Base-by-base conservation (phyloP, 2,888 invertebrate species). In the Drosophila mayaguana region DNA sequence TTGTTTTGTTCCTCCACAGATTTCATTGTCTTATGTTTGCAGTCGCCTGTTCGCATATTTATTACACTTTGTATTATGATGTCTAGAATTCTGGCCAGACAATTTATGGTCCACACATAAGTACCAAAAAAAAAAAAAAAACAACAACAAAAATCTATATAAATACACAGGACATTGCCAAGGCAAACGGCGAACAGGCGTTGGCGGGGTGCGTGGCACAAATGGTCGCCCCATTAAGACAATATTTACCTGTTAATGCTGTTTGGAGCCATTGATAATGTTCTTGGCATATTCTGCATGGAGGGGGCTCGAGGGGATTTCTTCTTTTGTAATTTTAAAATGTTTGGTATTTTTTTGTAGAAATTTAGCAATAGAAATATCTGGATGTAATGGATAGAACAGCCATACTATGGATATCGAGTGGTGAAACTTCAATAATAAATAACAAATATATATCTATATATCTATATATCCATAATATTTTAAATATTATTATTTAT, bases 11-110 rank as follows among this genome's bases (percentile, higher is more conserved):
- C 40, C 36, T 40, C 12, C 12, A n/a, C 25, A 12, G 54, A 25
- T 40, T 61, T 28, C 28, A 8, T 28, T 48, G 46, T 67, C 36
- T 40, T 51, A 50, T 72, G 34, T 77, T 78, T 73, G 69, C 81
- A 73, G 51, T 77, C 65, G 81, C 70, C 70, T 65, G 70, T 61
- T 65, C 72, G 67, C 75, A 72, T 85, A 83, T 86, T 89, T 86
- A 89, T 89, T 83, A 75, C 81, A 79, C 77, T 76, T 76, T 78
- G 74, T 83, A 86, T 88, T 89, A 83, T 86, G 88, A 89, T 88
- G 88, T 86, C 86, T 89, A 75, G 68, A 72, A 74, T 67, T 69
- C 60, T 18, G 78, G 69, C 74, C 75, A 77, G 86, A 86, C 86
- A 89, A 83, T 86, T 88, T 89, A 89, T 88, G 78, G 45, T 56